phyloP scores from a whole-genome alignment of 30 jellyfish, hydroid and myxozoan species.

The Sanderia malayensis region DNA sequence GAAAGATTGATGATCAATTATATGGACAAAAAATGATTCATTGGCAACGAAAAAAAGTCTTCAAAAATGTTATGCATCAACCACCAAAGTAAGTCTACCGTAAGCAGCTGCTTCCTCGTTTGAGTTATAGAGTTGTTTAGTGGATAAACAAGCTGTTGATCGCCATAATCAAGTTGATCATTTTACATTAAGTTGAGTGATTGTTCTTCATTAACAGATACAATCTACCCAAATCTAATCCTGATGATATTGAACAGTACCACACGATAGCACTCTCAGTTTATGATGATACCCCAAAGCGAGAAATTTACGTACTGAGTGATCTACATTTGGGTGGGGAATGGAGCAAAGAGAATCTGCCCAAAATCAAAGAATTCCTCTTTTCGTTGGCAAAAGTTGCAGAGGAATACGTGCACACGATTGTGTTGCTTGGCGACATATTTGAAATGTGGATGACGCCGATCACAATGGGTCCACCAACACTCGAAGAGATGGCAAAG shows the following conservation, averaged over 20 bases:
- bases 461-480: conserved; percentile 28
- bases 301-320: conserved; percentile 35
- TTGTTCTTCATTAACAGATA: conserved; percentile 42
- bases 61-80: conserved; percentile 26
- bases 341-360: conserved; percentile 34
- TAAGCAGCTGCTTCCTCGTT: no score
- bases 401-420: conserved; percentile 12
- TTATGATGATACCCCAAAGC: not conserved
- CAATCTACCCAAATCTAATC: conserved; percentile 35
- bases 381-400: conserved; percentile 30
- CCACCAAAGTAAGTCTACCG: conserved; percentile 59
- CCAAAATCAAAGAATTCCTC: conserved; percentile 15
- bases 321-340: conserved; percentile 50
- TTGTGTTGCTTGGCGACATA: conserved; percentile 43
- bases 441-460: conserved; percentile 61
- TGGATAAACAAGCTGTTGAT: no score
- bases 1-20: conserved; percentile 11
- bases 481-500: conserved; percentile 7
- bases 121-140: no score
- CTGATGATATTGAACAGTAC: conserved; percentile 21
- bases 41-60: conserved; percentile 49
- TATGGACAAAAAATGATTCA: not conserved
- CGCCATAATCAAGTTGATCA: no score
- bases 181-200: no score
- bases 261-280: conserved; percentile 14